phyloP scores from a whole-genome alignment of 2,888 invertebrate species.

The Nowickia ferox region DNA sequence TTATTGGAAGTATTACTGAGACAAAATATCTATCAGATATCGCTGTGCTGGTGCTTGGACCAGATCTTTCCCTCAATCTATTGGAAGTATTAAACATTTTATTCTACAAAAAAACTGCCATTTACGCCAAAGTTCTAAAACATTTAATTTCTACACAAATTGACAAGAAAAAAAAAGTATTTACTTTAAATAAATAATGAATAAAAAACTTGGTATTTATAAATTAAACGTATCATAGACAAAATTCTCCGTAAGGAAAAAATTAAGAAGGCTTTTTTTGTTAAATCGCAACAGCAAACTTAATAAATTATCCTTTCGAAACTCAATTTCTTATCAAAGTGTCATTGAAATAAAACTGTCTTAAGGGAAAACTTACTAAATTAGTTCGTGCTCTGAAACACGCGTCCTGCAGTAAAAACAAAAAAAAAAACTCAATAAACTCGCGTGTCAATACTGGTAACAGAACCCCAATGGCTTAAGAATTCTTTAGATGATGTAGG shows the following conservation, averaged over 20 bases:
- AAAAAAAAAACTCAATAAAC: conserved; percentile 10
- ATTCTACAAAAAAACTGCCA: no score
- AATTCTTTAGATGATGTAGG: conserved; percentile 5
- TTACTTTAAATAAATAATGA: no score
- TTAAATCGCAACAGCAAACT: not conserved
- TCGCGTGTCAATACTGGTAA: conserved; percentile 20
- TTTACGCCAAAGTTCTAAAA: no score
- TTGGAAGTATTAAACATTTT: no score
- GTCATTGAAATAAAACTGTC: conserved; percentile 24
- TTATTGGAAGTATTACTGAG: no score
- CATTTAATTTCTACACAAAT: no score
- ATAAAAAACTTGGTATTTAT: not conserved
- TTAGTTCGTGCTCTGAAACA: conserved; percentile 43
- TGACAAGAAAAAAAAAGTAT: no score
- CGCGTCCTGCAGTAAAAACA: conserved; percentile 6
- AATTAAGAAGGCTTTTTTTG: not conserved
- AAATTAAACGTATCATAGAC: not conserved
- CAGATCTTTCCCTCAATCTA: no score
- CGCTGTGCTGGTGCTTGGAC: no score
- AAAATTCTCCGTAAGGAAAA: not conserved
- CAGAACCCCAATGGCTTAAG: conserved; percentile 4
- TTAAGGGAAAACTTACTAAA: conserved; percentile 16
- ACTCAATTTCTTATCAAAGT: conserved; percentile 31
- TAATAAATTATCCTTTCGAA: not conserved
- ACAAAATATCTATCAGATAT: no score